These are phyloP conservation scores for Xanthia icteritia DNA, from an alignment of 2,888 invertebrate species.

Conservation along the genomic window DNA sequence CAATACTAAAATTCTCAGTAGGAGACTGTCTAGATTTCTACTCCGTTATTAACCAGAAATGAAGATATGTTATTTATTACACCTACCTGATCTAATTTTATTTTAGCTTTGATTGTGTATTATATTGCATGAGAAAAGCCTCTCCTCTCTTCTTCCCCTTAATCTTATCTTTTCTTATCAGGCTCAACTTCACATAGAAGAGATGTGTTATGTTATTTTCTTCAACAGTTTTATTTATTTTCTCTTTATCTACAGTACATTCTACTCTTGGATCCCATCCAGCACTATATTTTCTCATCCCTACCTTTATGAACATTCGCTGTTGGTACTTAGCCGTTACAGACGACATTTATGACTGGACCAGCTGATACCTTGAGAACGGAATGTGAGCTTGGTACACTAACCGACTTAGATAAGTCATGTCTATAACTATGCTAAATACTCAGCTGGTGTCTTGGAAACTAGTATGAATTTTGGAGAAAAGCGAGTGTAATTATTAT, in stretches of 20 bases:
- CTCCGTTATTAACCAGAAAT: not conserved
- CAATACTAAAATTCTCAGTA: not conserved
- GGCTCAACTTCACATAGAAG: not conserved
- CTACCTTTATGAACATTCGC: slow-evolving; percentile 59
- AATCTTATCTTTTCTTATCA: not conserved
- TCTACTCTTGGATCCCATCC: slow-evolving; percentile 53
- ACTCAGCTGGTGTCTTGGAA: slow-evolving; percentile 22
- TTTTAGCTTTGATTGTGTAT: no score
- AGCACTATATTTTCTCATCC: slow-evolving; percentile 51
- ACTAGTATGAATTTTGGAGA: slow-evolving; percentile 40
- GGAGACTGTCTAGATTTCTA: not conserved
- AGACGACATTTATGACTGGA: slow-evolving; percentile 57
- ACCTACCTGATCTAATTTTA: no score
- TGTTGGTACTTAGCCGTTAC: slow-evolving; percentile 55
- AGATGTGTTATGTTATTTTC: not conserved
- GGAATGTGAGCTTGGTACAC: slow-evolving; percentile 39
- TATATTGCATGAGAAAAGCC: no score
- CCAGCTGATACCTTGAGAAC: slow-evolving; percentile 62
- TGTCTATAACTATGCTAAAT: slow-evolving; percentile 42
- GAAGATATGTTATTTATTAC: no score
- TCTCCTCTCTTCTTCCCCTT: no score
- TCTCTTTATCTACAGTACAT: slow-evolving; percentile 4
- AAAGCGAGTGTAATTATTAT: slow-evolving; percentile 25
- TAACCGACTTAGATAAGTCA: slow-evolving; percentile 41
- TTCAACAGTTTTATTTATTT: not conserved